A percentile compares a stretch with the other conserved stretches of the same genome.
Conservation (phyloP, 1,140 invertebrate genomes). For the Zeugodacus cucurbitae region DNA sequence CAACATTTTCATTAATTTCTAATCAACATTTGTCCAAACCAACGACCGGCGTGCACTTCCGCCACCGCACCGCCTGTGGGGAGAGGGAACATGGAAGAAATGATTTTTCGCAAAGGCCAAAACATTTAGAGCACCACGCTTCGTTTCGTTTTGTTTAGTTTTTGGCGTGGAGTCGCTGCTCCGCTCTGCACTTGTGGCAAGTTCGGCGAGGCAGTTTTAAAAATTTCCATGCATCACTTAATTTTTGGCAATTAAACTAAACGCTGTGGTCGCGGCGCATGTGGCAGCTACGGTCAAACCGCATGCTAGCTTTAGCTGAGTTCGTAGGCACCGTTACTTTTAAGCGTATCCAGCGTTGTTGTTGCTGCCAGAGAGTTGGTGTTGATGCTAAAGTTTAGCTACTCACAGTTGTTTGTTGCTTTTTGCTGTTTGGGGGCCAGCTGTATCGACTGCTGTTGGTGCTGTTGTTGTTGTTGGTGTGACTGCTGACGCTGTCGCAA, state of each 20-base stretch:
- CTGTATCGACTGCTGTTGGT: neutral
- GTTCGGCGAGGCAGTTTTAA: neutral
- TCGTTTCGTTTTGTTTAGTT: neutral
- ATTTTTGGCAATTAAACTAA: conserved; percentile 39
- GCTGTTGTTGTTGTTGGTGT: conserved; percentile 8
- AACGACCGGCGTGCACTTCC: neutral
- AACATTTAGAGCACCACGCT: neutral
- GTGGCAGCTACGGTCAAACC: conserved; percentile 30
- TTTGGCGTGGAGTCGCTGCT: no score
- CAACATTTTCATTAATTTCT: conserved; percentile 22
- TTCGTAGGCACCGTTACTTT: neutral
- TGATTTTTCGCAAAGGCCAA: neutral
- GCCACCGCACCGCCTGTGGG: neutral
- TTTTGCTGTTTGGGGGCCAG: neutral
- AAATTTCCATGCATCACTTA: conserved; percentile 18
- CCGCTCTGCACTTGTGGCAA: neutral
- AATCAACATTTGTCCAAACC: conserved; percentile 1
- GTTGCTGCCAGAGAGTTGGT: conserved; percentile 10
- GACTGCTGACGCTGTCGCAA: conserved; percentile 19
- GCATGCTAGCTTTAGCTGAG: neutral
- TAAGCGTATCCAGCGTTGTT: neutral
- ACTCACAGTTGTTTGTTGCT: neutral
- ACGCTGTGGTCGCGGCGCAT: neutral
- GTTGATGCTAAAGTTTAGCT: conserved; percentile 25
- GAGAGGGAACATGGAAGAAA: no score